Base-by-base conservation (phyloP, 1,140 invertebrate genomes). In the Vollenhovia emeryi region DNA sequence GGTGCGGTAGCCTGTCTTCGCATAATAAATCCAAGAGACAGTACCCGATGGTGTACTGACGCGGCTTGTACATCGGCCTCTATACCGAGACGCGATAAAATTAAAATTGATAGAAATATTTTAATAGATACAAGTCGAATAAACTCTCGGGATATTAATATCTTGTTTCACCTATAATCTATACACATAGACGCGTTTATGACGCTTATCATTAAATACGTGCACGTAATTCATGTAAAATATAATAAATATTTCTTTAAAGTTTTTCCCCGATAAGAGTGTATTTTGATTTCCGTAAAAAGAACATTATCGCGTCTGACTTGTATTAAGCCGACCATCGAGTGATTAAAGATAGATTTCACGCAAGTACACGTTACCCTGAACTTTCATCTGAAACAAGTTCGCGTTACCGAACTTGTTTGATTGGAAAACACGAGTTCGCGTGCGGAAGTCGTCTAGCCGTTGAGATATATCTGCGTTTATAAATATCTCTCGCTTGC, bases 21-120 rank as follows among this genome's bases (percentile, higher is more conserved):
- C 50, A 27, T 73, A 82, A 82, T 82, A 82, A 82, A 82, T 82
- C 40, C 50, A 82, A n/a, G 13, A n/a, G 36, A 82, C 36, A 52
- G 30, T 78, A 43, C 18, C 8, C 43, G 60, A 66, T 66, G n/a
- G 21, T 40, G 33, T 48, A 24, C n/a, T 33, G 40, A 24, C n/a
- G 45, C 30, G 13, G 21, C n/a, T n/a, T 40, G 52, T 24, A 13
- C 15, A 62, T 33, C 33, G 9, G 60, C 24, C 8, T 45, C 0
- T 9, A 52, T 73, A 33, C 43, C 33, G 8, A 71, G 11, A 11
- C 9, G 30, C 36, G 33, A 33, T 57, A 45, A 73, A 69, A 68
- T 36, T 27, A 8, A 15, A 43, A 18, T 13, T 21, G 15, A 45
- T 18, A 7, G 13, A 48, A 15, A n/a, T 50, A 11, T 45, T 45